A percentile compares a stretch with the other conserved stretches of the same genome.
Conservation (phyloP, 2,113 vertebrate genomes). For the Tachycineta bicolor region DNA sequence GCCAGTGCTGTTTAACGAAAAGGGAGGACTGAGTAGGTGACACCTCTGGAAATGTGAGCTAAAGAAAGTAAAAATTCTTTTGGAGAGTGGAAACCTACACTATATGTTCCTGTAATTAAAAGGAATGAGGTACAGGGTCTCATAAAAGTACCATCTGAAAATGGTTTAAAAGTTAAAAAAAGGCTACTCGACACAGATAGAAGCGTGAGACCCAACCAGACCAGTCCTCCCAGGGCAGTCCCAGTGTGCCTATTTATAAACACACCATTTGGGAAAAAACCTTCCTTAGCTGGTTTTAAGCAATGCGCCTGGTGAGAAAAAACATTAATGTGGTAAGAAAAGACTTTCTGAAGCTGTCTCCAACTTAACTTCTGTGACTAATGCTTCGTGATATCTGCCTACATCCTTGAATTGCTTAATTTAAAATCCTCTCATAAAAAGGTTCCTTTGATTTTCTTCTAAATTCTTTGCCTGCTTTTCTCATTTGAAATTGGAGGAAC, state of each 20-base stretch:
- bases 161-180: conserved; percentile 11
- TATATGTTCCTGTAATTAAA: conserved; percentile 25
- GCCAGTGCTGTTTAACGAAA: not conserved
- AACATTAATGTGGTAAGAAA: not conserved
- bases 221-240: not conserved
- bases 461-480: conserved; percentile 22
- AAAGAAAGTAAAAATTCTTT: conserved; percentile 53
- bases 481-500: conserved; percentile 8
- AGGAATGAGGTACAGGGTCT: not conserved
- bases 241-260: not conserved
- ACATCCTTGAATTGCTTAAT: not conserved
- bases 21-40: not conserved
- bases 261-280: not conserved
- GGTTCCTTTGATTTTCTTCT: not conserved
- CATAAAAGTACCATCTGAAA: conserved; percentile 48
- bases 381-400: not conserved
- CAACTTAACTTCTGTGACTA: not conserved
- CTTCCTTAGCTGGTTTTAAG: not conserved
- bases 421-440: not conserved
- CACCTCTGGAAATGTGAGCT: conserved; percentile 55
- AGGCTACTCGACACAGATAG: not conserved
- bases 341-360: conserved; percentile 9
- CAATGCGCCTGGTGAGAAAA: not conserved
- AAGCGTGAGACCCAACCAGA: not conserved
- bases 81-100: conserved; percentile 27